These are phyloP conservation scores for Hypercompe scribonia DNA, from an alignment of 2,888 invertebrate species.

Conservation along the genomic window DNA sequence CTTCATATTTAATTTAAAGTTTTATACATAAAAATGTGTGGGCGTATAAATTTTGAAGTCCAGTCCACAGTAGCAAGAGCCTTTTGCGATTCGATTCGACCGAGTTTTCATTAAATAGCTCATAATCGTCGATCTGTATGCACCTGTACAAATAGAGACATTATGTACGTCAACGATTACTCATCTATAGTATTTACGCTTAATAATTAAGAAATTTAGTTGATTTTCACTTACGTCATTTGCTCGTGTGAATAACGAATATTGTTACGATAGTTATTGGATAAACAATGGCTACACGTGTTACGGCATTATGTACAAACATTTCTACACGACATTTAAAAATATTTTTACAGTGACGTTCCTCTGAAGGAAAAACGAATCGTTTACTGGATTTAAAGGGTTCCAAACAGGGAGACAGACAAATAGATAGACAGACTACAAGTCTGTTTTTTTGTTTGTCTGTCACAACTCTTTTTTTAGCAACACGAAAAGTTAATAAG, in stretches of 20 bases:
- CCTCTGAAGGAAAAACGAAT: not conserved
- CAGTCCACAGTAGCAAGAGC: not conserved
- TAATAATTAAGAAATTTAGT: slow-evolving; percentile 57
- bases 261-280: slow-evolving; percentile 14
- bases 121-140: slow-evolving; percentile 57
- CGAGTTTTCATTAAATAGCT: slow-evolving; percentile 65
- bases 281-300: not conserved
- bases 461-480: too few species aligned
- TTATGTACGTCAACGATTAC: slow-evolving; percentile 76
- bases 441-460: too few species aligned
- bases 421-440: too few species aligned
- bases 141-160: slow-evolving; percentile 74
- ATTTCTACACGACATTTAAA: not conserved
- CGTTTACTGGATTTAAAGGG: too few species aligned
- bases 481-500: too few species aligned
- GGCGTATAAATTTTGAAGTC: too few species aligned
- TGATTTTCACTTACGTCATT: slow-evolving; percentile 27
- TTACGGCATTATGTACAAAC: not conserved
- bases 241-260: slow-evolving; percentile 16
- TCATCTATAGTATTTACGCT: slow-evolving; percentile 58
- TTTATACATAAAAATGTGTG: too few species aligned
- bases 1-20: too few species aligned
- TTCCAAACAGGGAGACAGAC: too few species aligned
- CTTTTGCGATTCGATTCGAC: slow-evolving; percentile 42
- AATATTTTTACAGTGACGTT: not conserved